phyloP scores from a whole-genome alignment of 2,888 invertebrate species.

The Nomada flava region DNA sequence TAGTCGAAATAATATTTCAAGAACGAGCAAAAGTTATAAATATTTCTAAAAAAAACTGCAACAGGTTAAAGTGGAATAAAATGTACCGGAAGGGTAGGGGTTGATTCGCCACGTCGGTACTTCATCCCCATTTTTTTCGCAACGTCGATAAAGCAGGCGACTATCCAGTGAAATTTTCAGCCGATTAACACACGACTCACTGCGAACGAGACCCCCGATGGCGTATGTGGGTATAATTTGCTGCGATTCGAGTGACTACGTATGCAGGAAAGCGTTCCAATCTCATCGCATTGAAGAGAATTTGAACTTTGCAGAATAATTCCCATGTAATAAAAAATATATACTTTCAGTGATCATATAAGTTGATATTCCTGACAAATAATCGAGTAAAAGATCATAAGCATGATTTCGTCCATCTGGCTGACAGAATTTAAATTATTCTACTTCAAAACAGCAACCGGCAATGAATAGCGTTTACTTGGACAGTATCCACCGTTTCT shows the following conservation, averaged over 20 bases:
- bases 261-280: conserved; percentile 43
- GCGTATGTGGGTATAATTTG: conserved; percentile 57
- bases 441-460: no score
- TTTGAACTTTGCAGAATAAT: background rate
- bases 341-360: background rate
- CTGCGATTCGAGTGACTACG: conserved; percentile 50
- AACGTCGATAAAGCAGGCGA: conserved; percentile 53
- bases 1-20: no score
- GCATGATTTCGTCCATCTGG: no score
- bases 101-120: conserved; percentile 46
- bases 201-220: conserved; percentile 55
- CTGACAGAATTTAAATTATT: no score
- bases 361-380: background rate
- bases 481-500: background rate
- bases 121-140: background rate
- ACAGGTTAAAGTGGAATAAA: background rate
- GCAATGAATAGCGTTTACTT: no score
- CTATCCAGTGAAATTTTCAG: conserved; percentile 45
- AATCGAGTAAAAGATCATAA: no score
- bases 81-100: conserved; percentile 12
- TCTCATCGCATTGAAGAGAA: background rate
- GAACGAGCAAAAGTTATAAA: background rate
- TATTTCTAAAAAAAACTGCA: background rate
- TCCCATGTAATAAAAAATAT: background rate
- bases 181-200: conserved; percentile 61